A percentile compares a stretch with the other conserved stretches of the same genome.
phyloP scores from a whole-genome alignment of 2,888 invertebrate species.

The Acleris holmiana region DNA sequence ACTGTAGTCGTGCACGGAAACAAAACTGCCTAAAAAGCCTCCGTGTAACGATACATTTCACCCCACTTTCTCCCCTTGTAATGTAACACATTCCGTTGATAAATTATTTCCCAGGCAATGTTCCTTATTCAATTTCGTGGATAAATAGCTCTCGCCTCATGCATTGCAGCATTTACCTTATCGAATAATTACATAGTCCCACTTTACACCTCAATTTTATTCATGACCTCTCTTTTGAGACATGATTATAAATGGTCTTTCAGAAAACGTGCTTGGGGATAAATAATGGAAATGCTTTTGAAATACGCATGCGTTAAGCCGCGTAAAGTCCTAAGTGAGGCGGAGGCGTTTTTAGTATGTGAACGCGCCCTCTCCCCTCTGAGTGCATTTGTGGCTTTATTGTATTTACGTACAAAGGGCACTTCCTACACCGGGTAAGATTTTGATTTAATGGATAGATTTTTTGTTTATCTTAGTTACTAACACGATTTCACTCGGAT shows the following conservation, averaged over 20 bases:
- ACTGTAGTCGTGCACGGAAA: slow-evolving; percentile 8
- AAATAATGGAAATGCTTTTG: no score
- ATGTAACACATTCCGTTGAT: slow-evolving; percentile 62
- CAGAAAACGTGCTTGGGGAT: no score
- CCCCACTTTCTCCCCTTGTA: slow-evolving; percentile 56
- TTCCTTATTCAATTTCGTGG: slow-evolving; percentile 58
- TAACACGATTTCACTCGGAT: no score
- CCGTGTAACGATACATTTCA: slow-evolving; percentile 53
- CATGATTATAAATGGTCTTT: not conserved
- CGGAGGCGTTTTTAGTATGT: no score
- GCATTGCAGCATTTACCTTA: slow-evolving; percentile 49
- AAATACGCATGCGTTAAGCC: no score
- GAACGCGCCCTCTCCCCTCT: no score
- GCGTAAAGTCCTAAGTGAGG: no score
- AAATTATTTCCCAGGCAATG: slow-evolving; percentile 56
- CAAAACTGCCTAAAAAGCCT: slow-evolving; percentile 42
- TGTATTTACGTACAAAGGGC: no score
- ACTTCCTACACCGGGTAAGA: no score
- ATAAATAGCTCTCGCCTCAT: slow-evolving; percentile 58
- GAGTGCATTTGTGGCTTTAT: no score
- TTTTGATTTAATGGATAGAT: no score
- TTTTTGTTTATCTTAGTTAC: no score
- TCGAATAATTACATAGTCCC: slow-evolving; percentile 15
- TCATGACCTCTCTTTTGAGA: not conserved
- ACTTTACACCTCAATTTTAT: slow-evolving; percentile 11